Conservation (phyloP, 2,888 invertebrate genomes). For the Melanostoma mellinum region DNA sequence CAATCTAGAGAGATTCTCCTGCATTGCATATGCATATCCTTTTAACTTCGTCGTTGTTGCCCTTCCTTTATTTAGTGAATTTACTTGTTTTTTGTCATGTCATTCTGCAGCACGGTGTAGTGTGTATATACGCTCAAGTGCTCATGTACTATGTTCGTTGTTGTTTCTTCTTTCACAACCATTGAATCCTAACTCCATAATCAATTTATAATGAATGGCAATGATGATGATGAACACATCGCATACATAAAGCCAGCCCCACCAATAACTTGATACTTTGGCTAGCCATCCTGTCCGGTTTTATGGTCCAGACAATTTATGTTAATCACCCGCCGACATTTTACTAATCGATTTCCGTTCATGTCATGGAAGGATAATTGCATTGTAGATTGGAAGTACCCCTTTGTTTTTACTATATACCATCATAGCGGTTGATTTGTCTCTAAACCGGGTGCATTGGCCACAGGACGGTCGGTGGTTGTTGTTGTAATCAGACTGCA, state of each 20-base stretch:
- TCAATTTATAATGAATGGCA: conserved; percentile 65
- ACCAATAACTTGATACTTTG: conserved; percentile 19
- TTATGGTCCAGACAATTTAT: conserved; percentile 70
- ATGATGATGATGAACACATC: conserved; percentile 37
- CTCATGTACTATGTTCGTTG: neutral
- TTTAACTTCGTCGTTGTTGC: conserved; percentile 12
- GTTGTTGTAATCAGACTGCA: too few relatives aligned
- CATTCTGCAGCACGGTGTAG: too few relatives aligned
- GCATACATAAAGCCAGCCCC: neutral
- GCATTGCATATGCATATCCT: conserved; percentile 26
- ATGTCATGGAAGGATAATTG: conserved; percentile 53
- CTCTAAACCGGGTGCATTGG: conserved; percentile 17
- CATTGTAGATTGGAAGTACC: conserved; percentile 42
- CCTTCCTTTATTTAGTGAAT: conserved; percentile 3
- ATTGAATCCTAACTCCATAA: conserved; percentile 60
- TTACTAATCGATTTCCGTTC: conserved; percentile 67
- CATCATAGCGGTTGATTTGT: conserved; percentile 7
- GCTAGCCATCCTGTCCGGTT: conserved; percentile 44
- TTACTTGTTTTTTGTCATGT: conserved; percentile 2
- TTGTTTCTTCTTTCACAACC: conserved; percentile 29
- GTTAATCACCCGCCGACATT: conserved; percentile 67
- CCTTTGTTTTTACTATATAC: conserved; percentile 9
- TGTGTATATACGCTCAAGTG: too few relatives aligned
- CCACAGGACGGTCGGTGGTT: too few relatives aligned
- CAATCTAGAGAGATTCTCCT: conserved; percentile 19